These are phyloP conservation scores for Colinus virginianus DNA, from an alignment of 2,113 vertebrate species.

Conservation along the genomic window DNA sequence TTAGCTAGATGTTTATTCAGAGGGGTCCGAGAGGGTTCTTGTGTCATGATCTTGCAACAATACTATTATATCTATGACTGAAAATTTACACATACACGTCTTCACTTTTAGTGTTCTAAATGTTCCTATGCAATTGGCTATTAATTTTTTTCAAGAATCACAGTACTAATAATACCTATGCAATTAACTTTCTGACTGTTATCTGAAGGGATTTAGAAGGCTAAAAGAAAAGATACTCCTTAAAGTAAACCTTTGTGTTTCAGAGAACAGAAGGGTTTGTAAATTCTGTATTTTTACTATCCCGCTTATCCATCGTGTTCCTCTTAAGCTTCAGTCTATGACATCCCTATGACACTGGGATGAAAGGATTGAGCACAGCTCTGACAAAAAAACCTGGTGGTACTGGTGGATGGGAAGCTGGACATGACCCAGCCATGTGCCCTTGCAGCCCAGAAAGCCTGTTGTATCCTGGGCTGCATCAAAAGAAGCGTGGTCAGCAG, in stretches of 20 bases:
- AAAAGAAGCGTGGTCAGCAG: too few relatives aligned
- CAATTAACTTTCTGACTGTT: not conserved
- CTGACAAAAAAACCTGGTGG: too few relatives aligned
- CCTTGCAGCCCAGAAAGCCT: too few relatives aligned
- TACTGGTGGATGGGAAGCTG: too few relatives aligned
- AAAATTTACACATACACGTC: not conserved
- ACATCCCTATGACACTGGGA: not conserved
- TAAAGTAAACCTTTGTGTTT: not conserved
- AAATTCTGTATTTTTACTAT: not conserved
- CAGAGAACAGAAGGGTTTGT: not conserved
- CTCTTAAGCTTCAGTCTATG: not conserved
- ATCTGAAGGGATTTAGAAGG: not conserved
- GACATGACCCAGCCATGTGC: too few relatives aligned
- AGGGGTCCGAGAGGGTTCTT: not conserved
- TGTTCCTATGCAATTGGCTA: not conserved
- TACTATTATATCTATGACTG: rapidly evolving
- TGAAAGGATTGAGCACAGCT: too few relatives aligned
- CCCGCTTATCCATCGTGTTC: not conserved
- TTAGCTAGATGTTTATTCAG: not conserved
- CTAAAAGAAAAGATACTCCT: not conserved
- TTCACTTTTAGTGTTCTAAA: not conserved
- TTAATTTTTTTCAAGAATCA: not conserved
- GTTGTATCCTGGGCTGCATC: too few relatives aligned
- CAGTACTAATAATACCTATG: not conserved
- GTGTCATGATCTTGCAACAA: not conserved